Evolutionary conservation across 2,888 invertebrate species (phyloP), one percentile per base, ranked within the genome.

Genomic region (Molorchus minor): DNA sequence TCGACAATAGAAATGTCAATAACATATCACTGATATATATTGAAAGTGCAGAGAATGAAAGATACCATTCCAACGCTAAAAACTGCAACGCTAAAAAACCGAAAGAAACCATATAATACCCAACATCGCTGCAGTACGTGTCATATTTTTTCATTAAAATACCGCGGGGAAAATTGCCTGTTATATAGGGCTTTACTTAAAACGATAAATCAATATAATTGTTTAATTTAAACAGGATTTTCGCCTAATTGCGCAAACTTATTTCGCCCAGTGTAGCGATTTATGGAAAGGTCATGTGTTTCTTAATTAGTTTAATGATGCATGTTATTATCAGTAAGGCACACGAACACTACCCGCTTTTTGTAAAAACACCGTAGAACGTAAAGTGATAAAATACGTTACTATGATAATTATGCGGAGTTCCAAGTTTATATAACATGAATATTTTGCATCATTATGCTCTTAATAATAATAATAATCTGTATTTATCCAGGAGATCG

Each of bases 161-260:
- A 21, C 25, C 43, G 13, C 21, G 21, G 4, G 44, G 15, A 13
- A 36, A 36, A 36, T 36, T 4, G 29, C 15, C 44, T 15, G 12
- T 36, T 15, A 36, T 15, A 13, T 36, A 8, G 36, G 36, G 36
- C 36, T 15, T 36, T 36, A 13, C 36, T 15, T 15, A 15, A 12
- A 19, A 17, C 54, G 15, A 65, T 62, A 62, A 60, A 43, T 65
- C 65, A 58, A 60, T 55, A 49, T 63, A 60, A 63, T 62, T 56
- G 65, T 63, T 62, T 56, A 61, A 61, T 61, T 63, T 60, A 65
- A 62, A 52, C 58, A 38, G 58, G 60, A 65, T 55, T 54, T 60
- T 25, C 57, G 40, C 33, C 40, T 51, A 56, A 52, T 51, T 30
- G 35, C 29, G 52, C 30, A 49, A 58, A 64, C 58, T 64, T 61